These are phyloP conservation scores for Lepus oiostolus DNA, from an alignment of 2,797 vertebrate genomes.

Conservation along the genomic window DNA sequence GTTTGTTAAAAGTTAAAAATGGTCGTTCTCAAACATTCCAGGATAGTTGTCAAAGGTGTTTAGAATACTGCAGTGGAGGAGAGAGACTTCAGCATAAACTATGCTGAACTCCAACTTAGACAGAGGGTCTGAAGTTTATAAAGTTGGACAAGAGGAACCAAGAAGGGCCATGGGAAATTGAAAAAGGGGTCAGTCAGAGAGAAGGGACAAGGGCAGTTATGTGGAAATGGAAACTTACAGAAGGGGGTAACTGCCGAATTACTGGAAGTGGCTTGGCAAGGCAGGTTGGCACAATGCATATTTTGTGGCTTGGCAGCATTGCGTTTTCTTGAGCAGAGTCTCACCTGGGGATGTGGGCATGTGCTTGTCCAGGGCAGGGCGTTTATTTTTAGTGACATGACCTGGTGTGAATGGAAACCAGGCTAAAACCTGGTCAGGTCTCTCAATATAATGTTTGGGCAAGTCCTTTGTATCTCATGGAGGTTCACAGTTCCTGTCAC, in stretches of 20 bases:
- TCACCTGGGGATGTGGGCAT: background rate
- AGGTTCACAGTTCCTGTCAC: background rate
- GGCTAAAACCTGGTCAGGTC: background rate
- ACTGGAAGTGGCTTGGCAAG: background rate
- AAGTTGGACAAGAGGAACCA: background rate
- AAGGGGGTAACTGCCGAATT: background rate
- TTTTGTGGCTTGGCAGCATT: background rate
- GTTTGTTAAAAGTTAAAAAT: constrained; percentile 61
- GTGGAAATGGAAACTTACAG: background rate
- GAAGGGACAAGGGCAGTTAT: background rate
- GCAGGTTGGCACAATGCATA: background rate
- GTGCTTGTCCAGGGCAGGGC: fast-evolving
- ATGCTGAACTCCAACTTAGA: background rate
- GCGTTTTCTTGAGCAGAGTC: background rate
- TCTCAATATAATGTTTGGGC: background rate
- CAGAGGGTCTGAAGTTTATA: background rate
- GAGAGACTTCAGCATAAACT: background rate
- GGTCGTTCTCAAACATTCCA: background rate
- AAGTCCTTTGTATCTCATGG: no score
- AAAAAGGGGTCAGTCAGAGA: background rate
- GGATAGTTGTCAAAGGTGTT: background rate
- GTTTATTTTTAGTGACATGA: background rate
- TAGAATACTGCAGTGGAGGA: background rate
- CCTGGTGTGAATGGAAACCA: background rate
- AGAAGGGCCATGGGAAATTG: background rate